Conservation (phyloP, 2,797 vertebrate genomes). For the Myoxocephalus aenaeus region DNA sequence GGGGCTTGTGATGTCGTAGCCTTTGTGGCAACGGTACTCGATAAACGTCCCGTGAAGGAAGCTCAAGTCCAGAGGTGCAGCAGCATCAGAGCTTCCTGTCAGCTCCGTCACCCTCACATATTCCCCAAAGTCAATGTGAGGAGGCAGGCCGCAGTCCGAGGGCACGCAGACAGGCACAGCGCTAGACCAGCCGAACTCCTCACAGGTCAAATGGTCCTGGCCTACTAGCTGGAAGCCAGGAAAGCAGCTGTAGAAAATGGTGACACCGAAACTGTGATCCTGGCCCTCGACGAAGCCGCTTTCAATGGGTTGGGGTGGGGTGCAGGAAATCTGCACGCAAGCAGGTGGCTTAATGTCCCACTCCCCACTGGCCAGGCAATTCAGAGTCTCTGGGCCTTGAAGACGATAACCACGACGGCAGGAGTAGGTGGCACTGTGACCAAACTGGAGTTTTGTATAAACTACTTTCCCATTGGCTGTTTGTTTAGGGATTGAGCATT, state of each 20-base stretch:
- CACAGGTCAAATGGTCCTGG: constrained; percentile 93
- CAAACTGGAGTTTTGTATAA: constrained; percentile 89
- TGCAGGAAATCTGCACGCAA: constrained; percentile 91
- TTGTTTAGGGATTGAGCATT: constrained; percentile 88
- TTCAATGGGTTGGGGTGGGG: constrained; percentile 90
- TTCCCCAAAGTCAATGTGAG: constrained; percentile 97
- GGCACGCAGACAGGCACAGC: constrained; percentile 88
- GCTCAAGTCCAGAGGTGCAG: constrained; percentile 76
- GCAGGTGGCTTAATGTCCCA: constrained; percentile 88
- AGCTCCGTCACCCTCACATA: constrained; percentile 81
- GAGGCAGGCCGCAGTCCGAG: constrained; percentile 95
- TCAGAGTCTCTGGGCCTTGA: constrained; percentile 87
- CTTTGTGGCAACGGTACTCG: constrained; percentile 89
- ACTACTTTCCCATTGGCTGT: constrained; percentile 88
- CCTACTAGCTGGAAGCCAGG: constrained; percentile 94
- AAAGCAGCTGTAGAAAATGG: constrained; percentile 97
- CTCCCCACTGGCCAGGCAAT: constrained; percentile 89
- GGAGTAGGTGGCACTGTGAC: constrained; percentile 88
- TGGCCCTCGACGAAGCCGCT: constrained; percentile 97
- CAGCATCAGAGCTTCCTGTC: constrained; percentile 51
- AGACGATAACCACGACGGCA: constrained; percentile 92
- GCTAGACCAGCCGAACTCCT: constrained; percentile 94
- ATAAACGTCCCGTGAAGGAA: constrained; percentile 90
- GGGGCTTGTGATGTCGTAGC: constrained; percentile 88
- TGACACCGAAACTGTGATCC: constrained; percentile 94